phyloP scores from a whole-genome alignment of 2,113 vertebrate species.

The Epinephelus fuscoguttatus region DNA sequence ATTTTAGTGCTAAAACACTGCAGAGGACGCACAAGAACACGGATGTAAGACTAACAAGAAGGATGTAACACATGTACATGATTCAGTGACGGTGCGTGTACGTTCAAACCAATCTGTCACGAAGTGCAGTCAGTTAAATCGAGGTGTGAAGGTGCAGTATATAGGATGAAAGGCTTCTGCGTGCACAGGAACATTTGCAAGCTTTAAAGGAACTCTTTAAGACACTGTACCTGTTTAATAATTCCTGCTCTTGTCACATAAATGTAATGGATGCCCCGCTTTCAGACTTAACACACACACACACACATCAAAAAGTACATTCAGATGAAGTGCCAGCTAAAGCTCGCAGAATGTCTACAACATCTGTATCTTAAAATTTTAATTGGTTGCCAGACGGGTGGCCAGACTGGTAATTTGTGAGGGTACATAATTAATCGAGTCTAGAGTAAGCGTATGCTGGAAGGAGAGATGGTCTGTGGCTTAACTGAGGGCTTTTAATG shows the following conservation, averaged over 20 bases:
- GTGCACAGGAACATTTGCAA: not conserved
- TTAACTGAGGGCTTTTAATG: slow-evolving; percentile 46
- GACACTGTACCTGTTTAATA: slow-evolving; percentile 58
- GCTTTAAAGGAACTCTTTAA: slow-evolving; percentile 10
- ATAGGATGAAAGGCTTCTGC: slow-evolving; percentile 2
- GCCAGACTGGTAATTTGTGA: slow-evolving; percentile 77
- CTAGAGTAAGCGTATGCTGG: slow-evolving; percentile 62
- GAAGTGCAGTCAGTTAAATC: slow-evolving; percentile 19
- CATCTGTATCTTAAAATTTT: slow-evolving; percentile 82
- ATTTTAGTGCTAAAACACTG: not conserved
- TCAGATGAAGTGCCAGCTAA: slow-evolving; percentile 65
- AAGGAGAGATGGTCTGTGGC: slow-evolving; percentile 45
- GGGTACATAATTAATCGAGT: slow-evolving; percentile 79
- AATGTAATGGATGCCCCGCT: slow-evolving; percentile 53
- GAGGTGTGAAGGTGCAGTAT: slow-evolving; percentile 3
- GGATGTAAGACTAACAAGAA: not conserved
- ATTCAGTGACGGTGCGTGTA: not conserved
- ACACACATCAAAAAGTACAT: slow-evolving; percentile 48
- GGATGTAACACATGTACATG: not conserved
- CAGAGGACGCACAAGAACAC: not conserved
- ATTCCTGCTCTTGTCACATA: slow-evolving; percentile 55
- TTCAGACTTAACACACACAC: slow-evolving; percentile 25
- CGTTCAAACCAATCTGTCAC: slow-evolving; percentile 8
- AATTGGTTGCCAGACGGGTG: slow-evolving; percentile 72
- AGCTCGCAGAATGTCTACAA: slow-evolving; percentile 63